Evolutionary conservation across 2,113 vertebrate genomes (phyloP), one percentile per base, ranked within the genome.

Genomic region (Platanista minor): DNA sequence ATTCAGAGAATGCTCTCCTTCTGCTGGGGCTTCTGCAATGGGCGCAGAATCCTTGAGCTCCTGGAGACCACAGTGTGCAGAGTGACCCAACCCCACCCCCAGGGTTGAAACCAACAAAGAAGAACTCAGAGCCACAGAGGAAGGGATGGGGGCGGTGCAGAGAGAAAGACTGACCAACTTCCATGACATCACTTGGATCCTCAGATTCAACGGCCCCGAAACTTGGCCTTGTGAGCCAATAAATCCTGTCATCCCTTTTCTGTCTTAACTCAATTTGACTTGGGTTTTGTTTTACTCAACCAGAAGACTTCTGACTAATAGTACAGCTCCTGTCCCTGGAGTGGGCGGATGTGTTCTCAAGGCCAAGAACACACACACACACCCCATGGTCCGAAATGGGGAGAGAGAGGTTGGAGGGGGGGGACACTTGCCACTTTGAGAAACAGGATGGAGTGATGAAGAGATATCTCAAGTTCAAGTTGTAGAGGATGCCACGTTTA

Each of bases 301-400:
- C 39, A 14, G 85, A 75, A 69, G 57, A 75, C 46, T 72, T n/a
- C 82, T 75, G 66, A 43, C 81, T 72, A 25, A 33, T 43, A 39
- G 49, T 25, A 36, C 41, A 62, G 36, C 33, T n/a, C 27, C 52
- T 43, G 46, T 88, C 29, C 43, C 0, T 1, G 52, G n/a, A 4
- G 52, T 15, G 46, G 27, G 59, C 75, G 1, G 14, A 5, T 36
- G 33, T 61, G n/a, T 82, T 93, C 49, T 59, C 49, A 64, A 61
- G 43, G 54, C 12, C 74, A 25, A 67, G 41, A 59, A 0, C 20
- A 12, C 0, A 15, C 9, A 0, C 20, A 12, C 0, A 15, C 9
- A 25, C 11, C 25, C 9, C 11, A 0, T 11, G 25, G 41, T 52
- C 84, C 33, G 6, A 66, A 41, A 46, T 43, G 23, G 21, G 29